Evolutionary conservation across 2,797 vertebrate species (phyloP), one percentile per base, ranked within the genome.

Genomic region (Agapornis canus): DNA sequence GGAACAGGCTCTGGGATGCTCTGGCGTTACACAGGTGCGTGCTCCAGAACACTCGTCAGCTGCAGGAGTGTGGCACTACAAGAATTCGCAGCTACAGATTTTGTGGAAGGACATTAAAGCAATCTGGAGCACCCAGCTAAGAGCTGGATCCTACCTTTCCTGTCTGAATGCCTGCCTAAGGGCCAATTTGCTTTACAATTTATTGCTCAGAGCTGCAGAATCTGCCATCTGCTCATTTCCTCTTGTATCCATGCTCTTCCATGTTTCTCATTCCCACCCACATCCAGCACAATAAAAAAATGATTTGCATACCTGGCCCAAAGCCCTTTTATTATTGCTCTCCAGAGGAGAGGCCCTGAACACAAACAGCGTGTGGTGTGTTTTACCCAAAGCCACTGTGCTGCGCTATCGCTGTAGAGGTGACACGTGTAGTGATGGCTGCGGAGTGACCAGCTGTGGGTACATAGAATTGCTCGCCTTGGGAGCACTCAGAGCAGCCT

Each of bases 391-490:
- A 78, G 5, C 26, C 8, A 1, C 37, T 7, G 47, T 6, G n/a
- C 64, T 23, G 27, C 8, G 0, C 45, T 10, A 13, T 6, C 0
- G 2, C 54, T 59, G 47, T 1, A 7, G 13, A 15, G 54, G 52
- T 20, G 32, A 13, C 1, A 1, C 1, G 2, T 21, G 45, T 4
- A 2, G 3, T 0, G 32, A 4, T 5, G 17, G 49, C 57, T 39
- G 13, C 2, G 32, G 57, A 32, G 64, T 23, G 2, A 45, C 5
- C 12, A 1, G 31, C 45, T 4, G 4, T 9, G 54, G 59, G 23
- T 16, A 8, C 6, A 0, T 4, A 0, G 8, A 18, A n/a, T 5
- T 8, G 0, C 21, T 39, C 1, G 0, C 23, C 70, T 31, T 3
- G 35, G 18, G 59, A 26, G 23, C 0, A 0, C 59, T 35, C 32